Evolutionary conservation across 2,888 invertebrate species (phyloP), one percentile per base, ranked within the genome.

Genomic region (Microctonus hyperodae): DNA sequence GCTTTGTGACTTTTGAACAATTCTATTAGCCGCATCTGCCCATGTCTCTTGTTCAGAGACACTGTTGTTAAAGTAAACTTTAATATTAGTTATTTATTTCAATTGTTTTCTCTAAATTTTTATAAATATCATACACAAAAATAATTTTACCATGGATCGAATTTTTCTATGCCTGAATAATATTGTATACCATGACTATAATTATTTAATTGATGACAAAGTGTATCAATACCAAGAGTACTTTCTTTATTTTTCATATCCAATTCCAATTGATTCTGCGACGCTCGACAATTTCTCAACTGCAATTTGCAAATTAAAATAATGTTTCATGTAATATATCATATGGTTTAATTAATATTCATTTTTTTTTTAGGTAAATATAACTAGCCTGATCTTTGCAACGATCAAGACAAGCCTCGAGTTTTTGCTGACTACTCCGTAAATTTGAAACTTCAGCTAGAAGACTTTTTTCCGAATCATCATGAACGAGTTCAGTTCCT

Each of bases 401-500:
- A 85, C 89, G 92, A 72, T 92, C 91, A 58, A 93, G 88, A 81
- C 93, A 88, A 64, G 86, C 87, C 74, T 90, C 88, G 76, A 97
- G 88, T 76, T 90, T 91, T 69, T 92, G 92, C 82, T 95, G 94
- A 72, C 91, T 89, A 73, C 90, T 90, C 65, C 93, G 89, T 75
- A 96, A 88, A 66, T 90, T 90, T 75, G 95, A 92, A 44, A 96
- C 91, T 86, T 97, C 97, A 81, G 88, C 88, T 28, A 97, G 86
- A 50, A 97, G 86, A 10, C 92, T 90, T 82, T 93, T 94, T 82
- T 97, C 97, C 37, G 94, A 93, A 56, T 91, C 88, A 79, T 97
- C 97, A 79, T 97, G 96, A 1, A 96, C 96, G 76, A 96, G 89
- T 83, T 97, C 97, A 75, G 94, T 89, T 58, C 93, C 95, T 90